These are phyloP conservation scores for Eurystomus glaucurus DNA, from an alignment of 2,797 vertebrate genomes.

Conservation along the genomic window DNA sequence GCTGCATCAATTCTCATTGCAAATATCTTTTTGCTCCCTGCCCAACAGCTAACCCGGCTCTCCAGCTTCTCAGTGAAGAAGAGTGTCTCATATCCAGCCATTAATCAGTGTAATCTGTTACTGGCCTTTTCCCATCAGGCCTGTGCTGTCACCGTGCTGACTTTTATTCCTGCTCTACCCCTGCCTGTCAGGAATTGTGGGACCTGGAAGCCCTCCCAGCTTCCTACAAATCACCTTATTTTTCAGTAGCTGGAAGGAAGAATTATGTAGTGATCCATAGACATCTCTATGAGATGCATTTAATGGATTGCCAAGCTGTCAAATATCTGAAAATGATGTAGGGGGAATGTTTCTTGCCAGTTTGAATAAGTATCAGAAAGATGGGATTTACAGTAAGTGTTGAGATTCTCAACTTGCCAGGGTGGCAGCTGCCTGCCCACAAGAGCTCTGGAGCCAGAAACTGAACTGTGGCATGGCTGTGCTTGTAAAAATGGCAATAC, in stretches of 20 bases:
- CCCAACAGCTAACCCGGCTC: not conserved
- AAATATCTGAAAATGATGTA: not conserved
- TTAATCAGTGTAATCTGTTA: not conserved
- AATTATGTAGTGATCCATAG: not conserved
- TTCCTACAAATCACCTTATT: not conserved
- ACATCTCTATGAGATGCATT: not conserved
- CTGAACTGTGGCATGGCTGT: not conserved
- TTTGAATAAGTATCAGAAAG: constrained; percentile 21
- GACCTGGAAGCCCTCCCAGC: not conserved
- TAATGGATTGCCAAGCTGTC: constrained; percentile 45
- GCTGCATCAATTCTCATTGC: not conserved
- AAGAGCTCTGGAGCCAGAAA: constrained; percentile 4
- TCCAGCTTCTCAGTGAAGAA: not conserved
- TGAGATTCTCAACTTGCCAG: not conserved
- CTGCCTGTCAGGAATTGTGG: not conserved
- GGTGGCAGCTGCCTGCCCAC: not conserved
- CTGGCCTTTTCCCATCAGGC: not conserved
- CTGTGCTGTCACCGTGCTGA: not conserved
- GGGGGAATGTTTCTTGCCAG: constrained; percentile 29
- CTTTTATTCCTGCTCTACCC: not conserved
- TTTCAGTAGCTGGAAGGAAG: constrained; percentile 1
- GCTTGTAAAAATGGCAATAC: constrained; percentile 17
- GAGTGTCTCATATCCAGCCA: not conserved
- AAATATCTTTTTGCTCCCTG: not conserved
- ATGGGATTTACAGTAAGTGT: not conserved